Conservation (phyloP, 2,113 vertebrate genomes). For the Lophochroa leadbeateri region DNA sequence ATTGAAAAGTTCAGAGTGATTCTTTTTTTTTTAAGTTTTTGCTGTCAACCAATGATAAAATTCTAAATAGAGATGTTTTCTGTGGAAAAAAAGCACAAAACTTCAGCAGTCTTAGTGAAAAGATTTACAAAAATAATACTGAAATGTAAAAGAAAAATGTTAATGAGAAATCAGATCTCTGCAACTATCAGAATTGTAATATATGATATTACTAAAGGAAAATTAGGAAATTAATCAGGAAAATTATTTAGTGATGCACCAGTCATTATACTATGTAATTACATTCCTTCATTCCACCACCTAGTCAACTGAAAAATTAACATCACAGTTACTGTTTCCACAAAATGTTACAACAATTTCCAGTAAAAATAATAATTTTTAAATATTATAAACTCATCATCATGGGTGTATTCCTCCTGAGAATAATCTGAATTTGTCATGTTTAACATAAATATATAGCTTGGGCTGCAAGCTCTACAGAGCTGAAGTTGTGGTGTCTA, state of each 20-base stretch:
- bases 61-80: background rate
- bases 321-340: background rate
- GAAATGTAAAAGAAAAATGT: background rate
- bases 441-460: background rate
- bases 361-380: background rate
- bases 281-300: background rate
- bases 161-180: background rate
- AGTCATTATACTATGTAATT: background rate
- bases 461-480: background rate
- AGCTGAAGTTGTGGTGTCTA: background rate
- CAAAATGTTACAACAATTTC: background rate
- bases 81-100: rapidly evolving
- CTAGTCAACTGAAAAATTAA: background rate
- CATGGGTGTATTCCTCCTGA: background rate
- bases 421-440: background rate
- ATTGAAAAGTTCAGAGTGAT: background rate
- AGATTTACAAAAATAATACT: background rate
- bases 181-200: background rate
- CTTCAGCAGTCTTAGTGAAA: background rate
- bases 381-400: background rate
- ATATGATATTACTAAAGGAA: background rate
- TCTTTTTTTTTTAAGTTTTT: background rate
- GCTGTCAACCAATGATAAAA: background rate
- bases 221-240: background rate
- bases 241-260: background rate